These are phyloP conservation scores for Gryllus bimaculatus DNA, from an alignment of 1,140 invertebrate genomes.

Conservation along the genomic window DNA sequence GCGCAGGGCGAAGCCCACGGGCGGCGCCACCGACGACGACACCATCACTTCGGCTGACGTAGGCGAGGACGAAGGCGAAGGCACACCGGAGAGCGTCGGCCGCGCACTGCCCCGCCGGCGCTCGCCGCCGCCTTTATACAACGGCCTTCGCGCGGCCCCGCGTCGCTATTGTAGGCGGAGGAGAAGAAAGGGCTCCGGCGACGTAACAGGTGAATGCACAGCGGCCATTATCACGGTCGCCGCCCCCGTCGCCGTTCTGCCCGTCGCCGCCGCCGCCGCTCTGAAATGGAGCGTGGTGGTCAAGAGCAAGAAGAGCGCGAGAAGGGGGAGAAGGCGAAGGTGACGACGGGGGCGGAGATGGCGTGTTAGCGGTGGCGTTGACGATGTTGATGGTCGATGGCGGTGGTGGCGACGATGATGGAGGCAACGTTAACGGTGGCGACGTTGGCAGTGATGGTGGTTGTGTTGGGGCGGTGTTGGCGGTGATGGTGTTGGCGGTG, in stretches of 20 bases:
- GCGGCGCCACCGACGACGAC: background rate
- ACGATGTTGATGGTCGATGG: too few species aligned
- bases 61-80: background rate
- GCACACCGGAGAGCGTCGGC: background rate
- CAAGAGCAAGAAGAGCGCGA: background rate
- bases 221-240: background rate
- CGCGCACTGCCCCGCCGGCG: too few species aligned
- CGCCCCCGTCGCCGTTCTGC: background rate
- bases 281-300: background rate
- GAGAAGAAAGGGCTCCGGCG: background rate
- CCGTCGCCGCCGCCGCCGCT: too few species aligned
- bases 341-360: too few species aligned
- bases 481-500: too few species aligned
- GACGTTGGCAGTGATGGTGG: too few species aligned
- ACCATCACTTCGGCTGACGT: background rate
- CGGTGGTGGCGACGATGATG: too few species aligned
- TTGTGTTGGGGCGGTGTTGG: too few species aligned
- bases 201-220: conserved; percentile 3
- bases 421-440: too few species aligned
- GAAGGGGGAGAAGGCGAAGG: too few species aligned
- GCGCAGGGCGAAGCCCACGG: background rate
- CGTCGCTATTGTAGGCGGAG: background rate
- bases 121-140: background rate
- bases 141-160: background rate
- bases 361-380: too few species aligned